phyloP scores from a whole-genome alignment of 2,888 invertebrate genomes.

The Cryptus viduatorius region DNA sequence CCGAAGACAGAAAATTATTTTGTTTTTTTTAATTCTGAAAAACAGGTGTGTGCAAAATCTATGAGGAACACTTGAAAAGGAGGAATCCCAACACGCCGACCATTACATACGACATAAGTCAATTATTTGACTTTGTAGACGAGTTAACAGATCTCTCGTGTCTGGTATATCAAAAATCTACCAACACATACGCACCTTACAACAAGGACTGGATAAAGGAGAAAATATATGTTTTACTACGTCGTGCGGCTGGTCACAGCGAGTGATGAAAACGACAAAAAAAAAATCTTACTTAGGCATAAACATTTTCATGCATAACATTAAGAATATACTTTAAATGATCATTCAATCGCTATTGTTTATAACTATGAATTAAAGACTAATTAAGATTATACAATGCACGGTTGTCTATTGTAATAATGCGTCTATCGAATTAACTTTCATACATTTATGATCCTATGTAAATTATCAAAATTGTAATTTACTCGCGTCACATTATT shows the following conservation, averaged over 20 bases:
- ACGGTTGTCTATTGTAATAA: background rate
- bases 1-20: background rate
- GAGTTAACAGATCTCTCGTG: slow-evolving; percentile 97
- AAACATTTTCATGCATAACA: slow-evolving; percentile 71
- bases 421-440: slow-evolving; percentile 3
- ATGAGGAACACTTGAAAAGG: slow-evolving; percentile 98
- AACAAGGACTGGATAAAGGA: slow-evolving; percentile 99
- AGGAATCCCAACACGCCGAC: slow-evolving; percentile 98
- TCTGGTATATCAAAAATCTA: slow-evolving; percentile 97
- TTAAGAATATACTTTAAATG: slow-evolving; percentile 68
- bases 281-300: slow-evolving; percentile 52
- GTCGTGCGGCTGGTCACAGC: slow-evolving; percentile 93
- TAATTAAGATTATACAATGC: slow-evolving; percentile 46
- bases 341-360: slow-evolving; percentile 71
- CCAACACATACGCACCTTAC: slow-evolving; percentile 98
- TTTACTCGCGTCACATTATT: background rate
- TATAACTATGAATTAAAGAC: slow-evolving; percentile 74
- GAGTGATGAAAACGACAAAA: slow-evolving; percentile 70
- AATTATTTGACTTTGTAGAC: slow-evolving; percentile 99
- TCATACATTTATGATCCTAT: slow-evolving; percentile 28
- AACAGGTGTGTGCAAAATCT: slow-evolving; percentile 98
- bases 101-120: slow-evolving; percentile 99
- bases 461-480: slow-evolving; percentile 32
- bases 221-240: slow-evolving; percentile 97
- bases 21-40: background rate